Evolutionary conservation across 2,113 vertebrate genomes (phyloP), one percentile per base, ranked within the genome.

Genomic region (Rhynchomys soricoides): DNA sequence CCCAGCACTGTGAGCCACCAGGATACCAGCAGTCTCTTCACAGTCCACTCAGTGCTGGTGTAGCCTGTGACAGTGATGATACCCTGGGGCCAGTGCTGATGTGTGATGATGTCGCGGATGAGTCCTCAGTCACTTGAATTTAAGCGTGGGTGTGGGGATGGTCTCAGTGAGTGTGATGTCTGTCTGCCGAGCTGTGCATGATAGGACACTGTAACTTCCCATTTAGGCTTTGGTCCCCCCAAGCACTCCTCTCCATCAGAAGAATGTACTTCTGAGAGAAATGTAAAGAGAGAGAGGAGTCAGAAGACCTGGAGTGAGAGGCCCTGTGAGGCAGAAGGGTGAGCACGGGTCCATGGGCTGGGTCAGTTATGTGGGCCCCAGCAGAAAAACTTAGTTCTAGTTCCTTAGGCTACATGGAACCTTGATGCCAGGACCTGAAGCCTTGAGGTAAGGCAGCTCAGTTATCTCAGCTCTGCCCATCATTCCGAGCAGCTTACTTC

Each of bases 31-130:
- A 57, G n/a, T 19, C 5, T 9, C 45, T n/a, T 37, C 15, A 5
- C 3, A 57, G 93, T 13, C 59, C 6, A 3, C 29, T 70, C 43
- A 50, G 31, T 1, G 12, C 55, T 55, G 12, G 10, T 5, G 0
- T 3, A 57, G 19, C 26, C 45, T 8, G 66, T 17, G 70, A 3
- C 29, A 37, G 79, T 6, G 91, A 45, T 17, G 1, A n/a, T 0
- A 6, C 12, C 3, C 10, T 3, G 7, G 1, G 16, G 6, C 5
- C 16, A 1, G 45, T 12, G 48, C 55, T 12, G 37, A 29, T 6
- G 12, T 17, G 17, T 5, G 10, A 37, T 1, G 40, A 37, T 1
- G 40, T 10, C 13, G 1, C 3, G 0, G 43, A 48, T 6, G 29
- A 2, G 15, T 43, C n/a, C 19, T 9, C 29, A 52, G 22, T 68